Base-by-base conservation (phyloP, 2,888 invertebrate genomes). In the Melinaea menophilus region DNA sequence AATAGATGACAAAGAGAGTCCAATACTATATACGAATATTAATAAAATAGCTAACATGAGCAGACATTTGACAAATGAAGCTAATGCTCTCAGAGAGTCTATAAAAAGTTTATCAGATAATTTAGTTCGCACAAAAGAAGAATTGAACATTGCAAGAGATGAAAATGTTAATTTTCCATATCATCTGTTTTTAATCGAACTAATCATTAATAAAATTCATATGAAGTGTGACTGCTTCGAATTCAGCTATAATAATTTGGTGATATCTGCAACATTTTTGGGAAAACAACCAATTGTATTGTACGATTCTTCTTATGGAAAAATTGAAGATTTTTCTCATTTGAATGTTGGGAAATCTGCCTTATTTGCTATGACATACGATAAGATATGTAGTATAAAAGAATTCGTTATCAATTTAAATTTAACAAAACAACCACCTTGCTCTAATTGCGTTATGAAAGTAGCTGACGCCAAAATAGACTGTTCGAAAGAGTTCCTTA, bases 181-280 rank as follows among this genome's bases (percentile, higher is more conserved):
- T 71, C 90, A 90, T 63, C 75, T 90, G 34, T 90, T 90, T 70
- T 75, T 90, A 33, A 79, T 90, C 45, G 90, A 90, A 80, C 74
- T 90, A 47, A 83, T 90, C 48, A 77, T 90, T 47, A 90, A 90
- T 72, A 90, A 86, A 78, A 90, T 90, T 63, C 82, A 87, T 66
- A 90, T 90, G 90, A 90, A 90, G 67, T 90, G 90, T 70, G 90
- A 90, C 70, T 90, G 90, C 73, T 90, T 90, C 67, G 86, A 89
- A 65, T 74, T 89, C 51, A 86, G 87, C 72, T 82, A 76, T 63
- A 87, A 87, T 65, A 89, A 89, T 73, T 78, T 90, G 59, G 83
- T 89, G 3, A 88, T 90, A 66, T 76, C 84, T 12, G 88, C 88
- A 35, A 73, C 76, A 37, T 90, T 90, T 73, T 75, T 90, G 56